Evolutionary conservation across 2,888 invertebrate genomes (phyloP), one percentile per base, ranked within the genome.

Genomic region (Lottia gigantea): DNA sequence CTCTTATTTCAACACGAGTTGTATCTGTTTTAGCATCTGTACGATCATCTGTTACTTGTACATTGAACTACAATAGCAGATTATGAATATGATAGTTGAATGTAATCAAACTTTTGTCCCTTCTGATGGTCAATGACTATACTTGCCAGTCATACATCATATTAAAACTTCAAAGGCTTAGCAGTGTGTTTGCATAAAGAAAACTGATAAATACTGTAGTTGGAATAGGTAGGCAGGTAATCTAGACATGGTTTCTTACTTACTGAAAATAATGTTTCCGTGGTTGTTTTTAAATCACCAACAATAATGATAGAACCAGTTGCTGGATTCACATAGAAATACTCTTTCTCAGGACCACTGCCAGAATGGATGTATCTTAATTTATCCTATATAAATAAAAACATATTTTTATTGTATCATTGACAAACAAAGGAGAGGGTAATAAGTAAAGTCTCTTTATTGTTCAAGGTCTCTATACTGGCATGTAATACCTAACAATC

Each of bases 11-110:
- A 7, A 85, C 79, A 7, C 75, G 62, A 12, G 80, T 74, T 23
- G 66, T 66, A 25, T 67, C 78, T 2, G 70, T 76, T 71, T 78
- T 79, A 23, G 74, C 76, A n/a, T 82, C 83, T n/a, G 68, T 74
- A 45, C 77, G 78, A 23, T 78, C 76, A 74, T 87, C 87, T 6
- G 66, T 63, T 23, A 75, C 83, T 45, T 49, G 46, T 1, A 82
- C 78, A 26, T 74, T 68, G 61, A 83, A 74, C 79, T 81, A 66
- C 25, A 72, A 71, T 25, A 63, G 31, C 62, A 64, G 6, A 14
- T 66, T 19, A 19, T 65, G 4, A 69, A 11, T 11, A 40, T 40
- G 40, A 40, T 6, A 11, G 1, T 8, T 40, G 1, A 1, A 1
- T 11, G 7, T 11, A 6, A 40, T 40, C 11, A 40, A 40, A 40